These are phyloP conservation scores for Molossus alvarezi DNA, from an alignment of 2,797 vertebrate genomes.

Conservation along the genomic window DNA sequence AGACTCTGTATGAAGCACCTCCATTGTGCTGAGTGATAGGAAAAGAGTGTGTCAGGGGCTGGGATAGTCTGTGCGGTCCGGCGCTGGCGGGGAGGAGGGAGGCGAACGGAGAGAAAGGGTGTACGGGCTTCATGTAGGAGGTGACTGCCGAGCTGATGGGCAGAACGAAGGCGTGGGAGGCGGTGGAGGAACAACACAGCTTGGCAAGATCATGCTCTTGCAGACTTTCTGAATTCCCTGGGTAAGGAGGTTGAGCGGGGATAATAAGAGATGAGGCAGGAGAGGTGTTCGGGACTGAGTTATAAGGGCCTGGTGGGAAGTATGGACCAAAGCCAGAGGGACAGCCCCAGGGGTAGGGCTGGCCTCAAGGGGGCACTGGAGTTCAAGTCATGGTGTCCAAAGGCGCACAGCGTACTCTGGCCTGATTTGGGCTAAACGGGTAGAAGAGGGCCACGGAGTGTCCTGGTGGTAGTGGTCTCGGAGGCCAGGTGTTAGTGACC, in stretches of 20 bases:
- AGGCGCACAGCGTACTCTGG: not conserved
- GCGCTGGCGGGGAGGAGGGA: not conserved
- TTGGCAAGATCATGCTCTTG: not conserved
- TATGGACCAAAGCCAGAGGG: not conserved
- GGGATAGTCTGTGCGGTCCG: accelerated
- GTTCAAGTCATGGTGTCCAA: not conserved
- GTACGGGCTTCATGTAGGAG: not conserved
- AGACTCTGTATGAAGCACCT: not conserved
- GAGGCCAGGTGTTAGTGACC: not conserved
- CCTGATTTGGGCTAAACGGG: not conserved
- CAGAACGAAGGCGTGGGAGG: not conserved
- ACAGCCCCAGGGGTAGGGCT: not conserved
- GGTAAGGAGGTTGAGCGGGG: not conserved
- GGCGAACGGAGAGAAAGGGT: not conserved
- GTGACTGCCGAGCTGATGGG: not conserved
- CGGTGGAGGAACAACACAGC: not conserved
- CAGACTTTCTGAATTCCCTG: not conserved
- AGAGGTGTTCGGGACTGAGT: not conserved
- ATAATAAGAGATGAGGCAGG: not conserved
- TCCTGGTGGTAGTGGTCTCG: not conserved
- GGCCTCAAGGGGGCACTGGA: not conserved
- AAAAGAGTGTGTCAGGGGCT: not conserved
- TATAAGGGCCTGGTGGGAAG: not conserved
- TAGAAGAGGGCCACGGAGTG: not conserved
- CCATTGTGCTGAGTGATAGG: not conserved